Base-by-base conservation (phyloP, 1,140 invertebrate species). In the Neotoxoptera formosana region DNA sequence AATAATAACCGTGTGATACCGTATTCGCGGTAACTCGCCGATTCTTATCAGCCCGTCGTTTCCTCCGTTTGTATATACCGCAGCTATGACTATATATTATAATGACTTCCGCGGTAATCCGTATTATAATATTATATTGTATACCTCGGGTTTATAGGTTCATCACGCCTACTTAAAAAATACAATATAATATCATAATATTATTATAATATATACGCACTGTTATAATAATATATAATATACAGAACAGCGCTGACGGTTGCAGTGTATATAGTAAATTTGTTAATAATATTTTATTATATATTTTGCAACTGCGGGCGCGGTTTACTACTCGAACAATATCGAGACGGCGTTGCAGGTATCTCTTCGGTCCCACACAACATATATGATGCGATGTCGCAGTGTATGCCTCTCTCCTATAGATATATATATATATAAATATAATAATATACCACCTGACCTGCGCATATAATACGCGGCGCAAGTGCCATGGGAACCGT, bases 401-500 rank as follows among this genome's bases (percentile, higher is more conserved):
- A 36, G 51, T 21, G 51, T 53, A n/a, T 17, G 6, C 34, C 34
- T 21, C 36, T 34, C 23, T 7, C 34, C 21, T 36, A 11, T 20
- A 83, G n/a, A n/a, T n/a, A n/a, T n/a, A n/a, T n/a, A n/a, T n/a
- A n/a, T n/a, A n/a, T n/a, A n/a, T n/a, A 41, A 23, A 41, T 7
- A 41, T 4, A 41, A 41, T 41, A 41, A 41, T 41, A 41, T 36
- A 23, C 21, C 81, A 36, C n/a, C 81, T 76, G 81, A 34, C 36
- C 20, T 41, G 81, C 23, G 81, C 23, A 0, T 7, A 41, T 83
- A 23, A 23, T 41, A 83, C 1, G 23, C 0, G 7, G 83, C 11
- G 83, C 86, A 48, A 88, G 86, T 88, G n/a, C 47, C 47, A 88
- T 88, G 86, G 86, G 86, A 88, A 88, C 86, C 86, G 86, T 88